These are phyloP conservation scores for Stictocephala bisonia DNA, from an alignment of 2,888 invertebrate genomes.

Conservation along the genomic window DNA sequence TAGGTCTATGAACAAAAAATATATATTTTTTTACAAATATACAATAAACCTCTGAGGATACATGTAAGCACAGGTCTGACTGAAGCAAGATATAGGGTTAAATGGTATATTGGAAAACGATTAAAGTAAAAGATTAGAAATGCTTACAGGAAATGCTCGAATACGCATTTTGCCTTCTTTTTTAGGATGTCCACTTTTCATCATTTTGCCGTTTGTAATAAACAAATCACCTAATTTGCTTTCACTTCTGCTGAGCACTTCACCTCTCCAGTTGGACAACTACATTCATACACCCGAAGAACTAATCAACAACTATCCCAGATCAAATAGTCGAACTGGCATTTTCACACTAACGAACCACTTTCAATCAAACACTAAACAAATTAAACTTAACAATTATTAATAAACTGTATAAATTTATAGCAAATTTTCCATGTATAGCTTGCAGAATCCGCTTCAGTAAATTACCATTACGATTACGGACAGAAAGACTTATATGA, in stretches of 20 bases:
- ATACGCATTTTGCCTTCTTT: slow-evolving; percentile 98
- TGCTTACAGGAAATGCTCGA: slow-evolving; percentile 96
- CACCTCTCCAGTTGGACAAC: slow-evolving; percentile 48
- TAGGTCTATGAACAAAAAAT: too few relatives aligned
- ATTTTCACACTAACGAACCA: slow-evolving; percentile 10
- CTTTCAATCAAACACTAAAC: neutral
- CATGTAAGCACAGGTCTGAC: too few relatives aligned
- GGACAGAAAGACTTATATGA: too few relatives aligned
- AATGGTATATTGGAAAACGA: neutral
- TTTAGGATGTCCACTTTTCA: slow-evolving; percentile 77
- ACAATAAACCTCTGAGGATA: too few relatives aligned
- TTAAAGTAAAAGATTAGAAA: slow-evolving; percentile 23
- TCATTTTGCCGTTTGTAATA: slow-evolving; percentile 54
- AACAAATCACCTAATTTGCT: slow-evolving; percentile 21
- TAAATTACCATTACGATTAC: slow-evolving; percentile 17
- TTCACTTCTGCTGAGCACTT: slow-evolving; percentile 40
- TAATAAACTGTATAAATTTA: slow-evolving; percentile 3
- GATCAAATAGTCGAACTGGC: slow-evolving; percentile 8
- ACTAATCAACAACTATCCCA: slow-evolving; percentile 10
- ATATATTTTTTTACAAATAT: too few relatives aligned
- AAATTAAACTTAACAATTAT: neutral
- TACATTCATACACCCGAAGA: slow-evolving; percentile 18
- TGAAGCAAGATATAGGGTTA: neutral
- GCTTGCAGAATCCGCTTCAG: slow-evolving; percentile 23
- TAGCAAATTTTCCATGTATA: slow-evolving; percentile 8